Evolutionary conservation across 2,888 invertebrate genomes (phyloP).

Genomic region (Amphiduros pacificus): DNA sequence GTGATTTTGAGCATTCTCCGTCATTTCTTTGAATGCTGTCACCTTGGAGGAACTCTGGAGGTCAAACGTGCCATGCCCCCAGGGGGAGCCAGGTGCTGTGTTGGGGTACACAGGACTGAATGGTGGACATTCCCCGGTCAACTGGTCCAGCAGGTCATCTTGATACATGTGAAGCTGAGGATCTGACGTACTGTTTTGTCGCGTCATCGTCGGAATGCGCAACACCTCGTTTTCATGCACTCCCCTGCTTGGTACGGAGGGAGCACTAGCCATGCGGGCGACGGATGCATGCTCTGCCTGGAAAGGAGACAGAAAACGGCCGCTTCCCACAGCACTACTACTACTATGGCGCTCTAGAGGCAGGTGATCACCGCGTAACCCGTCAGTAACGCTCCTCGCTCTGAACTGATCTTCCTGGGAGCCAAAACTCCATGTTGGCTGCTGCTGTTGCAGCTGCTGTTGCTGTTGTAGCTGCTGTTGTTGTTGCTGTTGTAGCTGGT

Average conservation of each 20-base stretch:
- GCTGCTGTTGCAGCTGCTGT: neutral
- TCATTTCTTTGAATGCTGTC: too few species aligned
- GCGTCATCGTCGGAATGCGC: constrained; percentile 60
- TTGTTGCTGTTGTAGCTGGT: neutral
- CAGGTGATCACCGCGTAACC: too few species aligned
- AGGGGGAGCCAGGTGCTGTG: neutral
- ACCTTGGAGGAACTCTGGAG: neutral
- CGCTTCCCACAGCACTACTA: neutral
- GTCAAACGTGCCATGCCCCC: neutral
- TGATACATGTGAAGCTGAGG: constrained; percentile 63
- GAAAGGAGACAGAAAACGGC: neutral
- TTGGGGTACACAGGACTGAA: neutral
- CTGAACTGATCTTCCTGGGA: neutral
- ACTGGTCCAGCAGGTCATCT: neutral
- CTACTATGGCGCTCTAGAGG: neutral
- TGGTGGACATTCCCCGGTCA: neutral
- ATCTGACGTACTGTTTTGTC: constrained; percentile 66
- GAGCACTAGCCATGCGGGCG: constrained; percentile 41
- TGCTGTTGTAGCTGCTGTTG: neutral
- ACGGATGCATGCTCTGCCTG: constrained; percentile 20
- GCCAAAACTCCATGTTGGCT: neutral
- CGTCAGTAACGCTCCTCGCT: too few species aligned
- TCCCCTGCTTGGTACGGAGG: constrained; percentile 11
- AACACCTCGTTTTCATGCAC: constrained; percentile 34
- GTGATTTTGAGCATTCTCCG: neutral